Evolutionary conservation across 2,113 vertebrate species (phyloP), one percentile per base, ranked within the genome.

Genomic region (Porphyrio hochstetteri): DNA sequence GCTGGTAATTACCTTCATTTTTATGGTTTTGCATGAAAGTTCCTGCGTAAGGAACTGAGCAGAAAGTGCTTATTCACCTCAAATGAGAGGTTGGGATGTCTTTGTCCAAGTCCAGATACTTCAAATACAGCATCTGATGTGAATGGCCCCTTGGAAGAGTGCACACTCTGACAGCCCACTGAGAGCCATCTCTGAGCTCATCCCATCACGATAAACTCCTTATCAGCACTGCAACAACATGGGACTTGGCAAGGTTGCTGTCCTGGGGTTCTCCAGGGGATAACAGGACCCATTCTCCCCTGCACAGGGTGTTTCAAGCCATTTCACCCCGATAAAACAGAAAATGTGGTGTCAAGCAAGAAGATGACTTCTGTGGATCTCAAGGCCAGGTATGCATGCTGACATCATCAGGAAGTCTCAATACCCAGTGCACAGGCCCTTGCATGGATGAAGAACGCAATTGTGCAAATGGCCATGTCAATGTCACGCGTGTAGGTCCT

Each of bases 401-500:
- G 81, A 33, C 38, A 10, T 29, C 67, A 33, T 35, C 3, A 24
- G 44, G 11, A 70, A 70, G 16, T 40, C 40, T 42, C 3, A 0
- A 44, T 12, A 59, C 6, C 31, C 68, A 82, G 25, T 0, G 0
- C 4, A 33, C 76, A 84, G 50, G 44, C 7, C 44, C 5, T 4
- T 42, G 40, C 6, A 21, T 0, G 18, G 72, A 25, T n/a, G 38
- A 69, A 90, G 76, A 64, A 63, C 9, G 14, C 31, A 27, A 5
- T 0, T 0, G 0, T 13, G 20, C 35, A 57, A 33, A 79, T 8
- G 40, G 11, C 27, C 0, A 0, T 72, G 61, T 9, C 63, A 61
- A 15, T 11, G 27, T 15, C 75, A 64, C 0, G 0, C 0, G 0
- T 18, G 31, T 17, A 13, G 2, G 5, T 1, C 0, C n/a, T 31